Evolutionary conservation across 2,797 vertebrate species (phyloP).

Genomic region (Pantherophis alleghaniensis): DNA sequence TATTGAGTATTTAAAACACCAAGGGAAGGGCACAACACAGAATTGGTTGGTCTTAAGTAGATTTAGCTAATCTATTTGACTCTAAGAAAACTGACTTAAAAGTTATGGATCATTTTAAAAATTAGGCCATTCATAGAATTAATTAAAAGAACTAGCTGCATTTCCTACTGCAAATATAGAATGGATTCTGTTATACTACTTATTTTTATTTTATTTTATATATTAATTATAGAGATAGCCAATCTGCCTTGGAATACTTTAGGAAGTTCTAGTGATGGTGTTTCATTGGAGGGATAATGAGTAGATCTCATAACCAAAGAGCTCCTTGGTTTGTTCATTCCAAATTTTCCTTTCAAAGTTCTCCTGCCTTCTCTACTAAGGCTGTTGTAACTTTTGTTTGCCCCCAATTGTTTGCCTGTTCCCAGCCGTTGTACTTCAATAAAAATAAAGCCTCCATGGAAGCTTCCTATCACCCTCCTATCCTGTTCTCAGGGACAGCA

Average conservation of each 20-base stretch:
- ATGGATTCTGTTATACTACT: background rate
- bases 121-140: background rate
- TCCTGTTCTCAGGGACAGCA: background rate
- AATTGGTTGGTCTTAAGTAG: background rate
- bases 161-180: background rate
- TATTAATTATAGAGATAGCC: background rate
- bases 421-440: background rate
- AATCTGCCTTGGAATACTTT: background rate
- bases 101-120: background rate
- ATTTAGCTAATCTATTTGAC: background rate
- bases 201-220: background rate
- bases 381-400: background rate
- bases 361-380: background rate
- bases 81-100: background rate
- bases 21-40: background rate
- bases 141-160: background rate
- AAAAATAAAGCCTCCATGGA: background rate
- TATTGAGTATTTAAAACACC: background rate
- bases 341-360: conserved; percentile 9
- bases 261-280: conserved; percentile 9
- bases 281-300: conserved; percentile 30
- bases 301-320: conserved; percentile 12
- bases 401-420: background rate
- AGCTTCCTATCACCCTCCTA: background rate
- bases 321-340: conserved; percentile 6